A percentile compares a stretch with the other conserved stretches of the same genome.
These are phyloP conservation scores for Brachionus manjavacas DNA, from an alignment of 1,140 invertebrate species.

Conservation along the genomic window DNA sequence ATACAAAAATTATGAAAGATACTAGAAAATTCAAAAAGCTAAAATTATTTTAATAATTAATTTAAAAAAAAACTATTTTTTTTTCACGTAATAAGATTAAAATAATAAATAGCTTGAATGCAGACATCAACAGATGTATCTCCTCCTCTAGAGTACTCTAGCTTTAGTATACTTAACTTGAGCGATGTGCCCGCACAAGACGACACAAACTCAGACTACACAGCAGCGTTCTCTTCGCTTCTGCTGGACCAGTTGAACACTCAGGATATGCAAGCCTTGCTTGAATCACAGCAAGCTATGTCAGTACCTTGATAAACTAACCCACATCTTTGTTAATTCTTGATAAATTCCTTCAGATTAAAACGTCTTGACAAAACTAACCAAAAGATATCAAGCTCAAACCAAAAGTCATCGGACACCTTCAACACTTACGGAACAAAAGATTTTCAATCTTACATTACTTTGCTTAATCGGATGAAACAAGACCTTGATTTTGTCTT, in stretches of 20 bases:
- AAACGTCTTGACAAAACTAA: slow-evolving; percentile 6
- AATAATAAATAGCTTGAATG: neutral
- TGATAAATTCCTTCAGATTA: neutral
- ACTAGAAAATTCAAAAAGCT: slow-evolving; percentile 7
- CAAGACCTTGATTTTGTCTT: slow-evolving; percentile 24
- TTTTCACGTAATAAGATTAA: neutral
- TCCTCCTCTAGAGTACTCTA: neutral
- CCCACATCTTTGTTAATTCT: neutral
- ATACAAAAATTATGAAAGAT: slow-evolving; percentile 7
- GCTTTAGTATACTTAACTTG: neutral
- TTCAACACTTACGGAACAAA: neutral
- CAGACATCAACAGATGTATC: neutral
- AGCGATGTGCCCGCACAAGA: neutral
- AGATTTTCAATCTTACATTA: slow-evolving; percentile 37
- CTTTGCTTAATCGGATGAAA: slow-evolving; percentile 3
- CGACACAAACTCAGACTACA: neutral
- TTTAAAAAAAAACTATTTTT: neutral
- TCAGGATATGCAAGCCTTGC: neutral
- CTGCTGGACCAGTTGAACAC: slow-evolving; percentile 6
- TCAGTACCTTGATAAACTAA: neutral
- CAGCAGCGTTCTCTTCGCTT: neutral
- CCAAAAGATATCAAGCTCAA: neutral
- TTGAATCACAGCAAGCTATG: slow-evolving; percentile 10
- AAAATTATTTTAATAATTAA: slow-evolving; percentile 36
- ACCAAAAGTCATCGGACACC: neutral